Percentiles rank a stretch among this genome's conserved stretches.
Conservation (phyloP, 2,888 invertebrate genomes). For the Drosophila affinis region DNA sequence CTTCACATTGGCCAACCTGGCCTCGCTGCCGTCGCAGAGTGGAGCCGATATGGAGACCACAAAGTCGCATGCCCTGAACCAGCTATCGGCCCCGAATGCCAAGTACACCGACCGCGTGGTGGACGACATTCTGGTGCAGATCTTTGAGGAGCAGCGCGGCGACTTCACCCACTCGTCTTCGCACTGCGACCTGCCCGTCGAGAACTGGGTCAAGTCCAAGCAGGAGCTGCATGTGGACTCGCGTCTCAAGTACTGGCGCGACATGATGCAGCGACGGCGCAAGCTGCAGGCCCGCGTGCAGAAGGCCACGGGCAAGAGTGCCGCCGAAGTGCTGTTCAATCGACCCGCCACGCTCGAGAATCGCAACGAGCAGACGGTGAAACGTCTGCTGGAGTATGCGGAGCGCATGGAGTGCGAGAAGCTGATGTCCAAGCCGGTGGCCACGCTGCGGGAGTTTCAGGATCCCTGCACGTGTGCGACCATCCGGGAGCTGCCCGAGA, state of each 20-base stretch:
- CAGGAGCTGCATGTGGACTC: slow-evolving; percentile 63
- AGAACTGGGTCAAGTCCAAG: neutral
- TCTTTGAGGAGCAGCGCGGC: slow-evolving; percentile 69
- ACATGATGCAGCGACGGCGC: slow-evolving; percentile 63
- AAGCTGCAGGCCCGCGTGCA: slow-evolving; percentile 56
- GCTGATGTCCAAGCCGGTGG: slow-evolving; percentile 22
- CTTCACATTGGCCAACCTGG: slow-evolving; percentile 44
- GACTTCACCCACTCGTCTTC: slow-evolving; percentile 65
- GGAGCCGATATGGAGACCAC: neutral
- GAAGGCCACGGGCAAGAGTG: slow-evolving; percentile 53
- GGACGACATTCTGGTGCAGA: slow-evolving; percentile 65
- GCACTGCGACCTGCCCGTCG: slow-evolving; percentile 26
- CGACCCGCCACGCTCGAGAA: slow-evolving; percentile 70
- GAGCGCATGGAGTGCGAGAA: slow-evolving; percentile 59
- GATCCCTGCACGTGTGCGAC: slow-evolving; percentile 42
- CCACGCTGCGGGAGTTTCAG: slow-evolving; percentile 41
- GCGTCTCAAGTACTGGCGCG: slow-evolving; percentile 77
- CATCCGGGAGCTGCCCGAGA: slow-evolving; percentile 53
- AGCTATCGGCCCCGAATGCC: slow-evolving; percentile 13
- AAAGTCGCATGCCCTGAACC: neutral
- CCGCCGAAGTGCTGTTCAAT: slow-evolving; percentile 71
- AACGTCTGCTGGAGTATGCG: slow-evolving; percentile 73
- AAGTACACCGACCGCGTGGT: slow-evolving; percentile 54
- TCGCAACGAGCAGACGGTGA: slow-evolving; percentile 69
- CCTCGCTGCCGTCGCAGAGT: neutral